Base-by-base conservation (phyloP, 2,888 invertebrate genomes). In the Drosophila cracens region DNA sequence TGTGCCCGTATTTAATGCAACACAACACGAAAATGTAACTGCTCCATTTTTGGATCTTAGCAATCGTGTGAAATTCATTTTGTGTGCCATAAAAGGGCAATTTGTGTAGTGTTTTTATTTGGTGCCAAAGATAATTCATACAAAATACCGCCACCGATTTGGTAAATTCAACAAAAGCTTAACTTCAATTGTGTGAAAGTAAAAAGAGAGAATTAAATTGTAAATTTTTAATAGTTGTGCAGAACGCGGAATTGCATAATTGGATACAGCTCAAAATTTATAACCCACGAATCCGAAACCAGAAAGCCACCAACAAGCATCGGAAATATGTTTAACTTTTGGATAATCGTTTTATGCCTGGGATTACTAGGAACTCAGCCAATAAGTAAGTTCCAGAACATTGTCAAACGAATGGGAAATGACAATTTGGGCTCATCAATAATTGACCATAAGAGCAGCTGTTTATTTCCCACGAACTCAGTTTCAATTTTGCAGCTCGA, bases 311-410 rank as follows among this genome's bases (percentile, higher is more conserved):
- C 61, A 51, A 40, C 51, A 54, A 31, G 60, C 74, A 63, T 66
- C 62, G 59, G 63, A 76, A 91, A 87, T 78, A 93, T 92, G 93
- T 90, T 88, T 90, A 87, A 86, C 77, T 81, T 90, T 90, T 92
- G 93, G 93, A 93, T 92, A 92, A 91, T 91, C 87, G 86, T 90
- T 81, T 83, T 92, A 83, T 91, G 89, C 79, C 77, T 93, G 81
- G 93, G 91, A 93, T 91, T 92, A 89, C 82, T 91, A 84, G 81
- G 79, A 80, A 88, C 87, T 74, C 84, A 90, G 78, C 83, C 90
- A 90, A 92, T 83, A 90, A 89, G 93, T 93, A 90, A 93, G 93
- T 92, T 56, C 31, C 38, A 29, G 34, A 16, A 10, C 13, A 57
- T 31, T 56, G 18, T 10, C 49, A 36, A 40, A 29, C 40, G 36